Evolutionary conservation across 2,888 invertebrate species (phyloP), one percentile per base, ranked within the genome.

Genomic region (Acanthococcus lagerstroemiae): DNA sequence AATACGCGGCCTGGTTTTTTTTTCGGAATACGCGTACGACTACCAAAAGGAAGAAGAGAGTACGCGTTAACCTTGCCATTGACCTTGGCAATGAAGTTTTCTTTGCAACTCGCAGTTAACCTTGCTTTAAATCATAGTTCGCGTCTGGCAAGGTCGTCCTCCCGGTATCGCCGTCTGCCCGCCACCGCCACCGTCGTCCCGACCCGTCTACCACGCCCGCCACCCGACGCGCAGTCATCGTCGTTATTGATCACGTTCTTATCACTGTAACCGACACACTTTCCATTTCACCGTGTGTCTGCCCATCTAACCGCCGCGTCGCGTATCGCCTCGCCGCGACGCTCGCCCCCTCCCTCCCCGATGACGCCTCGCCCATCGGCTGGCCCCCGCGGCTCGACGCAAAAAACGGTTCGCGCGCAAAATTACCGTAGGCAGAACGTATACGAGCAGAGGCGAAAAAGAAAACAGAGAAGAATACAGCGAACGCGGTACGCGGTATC

Each of bases 131-230:
- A 61, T 61, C 61, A 61, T 61, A 61, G 61, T 61, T 61, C 61
- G 61, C 61, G 61, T 61, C 61, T 61, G 61, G 61, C 61, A 61
- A 61, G 61, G 61, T 61, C 61, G 61, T 61, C 61, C 61, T 61
- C 50, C 48, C 61, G 52, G 61, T 61, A 50, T 30, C 26, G 61
- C 61, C 48, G 60, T 60, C 61, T 52, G 52, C 24, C 52, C 52
- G 22, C 52, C 52, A 15, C 24, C 24, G 15, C 46, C 19, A 17
- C 19, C 46, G 4, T 22, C 52, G 21, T 7, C 26, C 30, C 30
- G 15, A 24, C 57, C 17, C 22, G 26, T 27, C 61, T 48, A 7
- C 30, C 61, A n/a, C 19, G 17, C 17, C 26, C 55, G 52, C n/a
- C 26, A 26, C 58, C 25, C 17, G 46, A 25, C 58, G 58, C 58